Conservation (phyloP, 2,113 vertebrate genomes). For the Oryzias curvinotus region DNA sequence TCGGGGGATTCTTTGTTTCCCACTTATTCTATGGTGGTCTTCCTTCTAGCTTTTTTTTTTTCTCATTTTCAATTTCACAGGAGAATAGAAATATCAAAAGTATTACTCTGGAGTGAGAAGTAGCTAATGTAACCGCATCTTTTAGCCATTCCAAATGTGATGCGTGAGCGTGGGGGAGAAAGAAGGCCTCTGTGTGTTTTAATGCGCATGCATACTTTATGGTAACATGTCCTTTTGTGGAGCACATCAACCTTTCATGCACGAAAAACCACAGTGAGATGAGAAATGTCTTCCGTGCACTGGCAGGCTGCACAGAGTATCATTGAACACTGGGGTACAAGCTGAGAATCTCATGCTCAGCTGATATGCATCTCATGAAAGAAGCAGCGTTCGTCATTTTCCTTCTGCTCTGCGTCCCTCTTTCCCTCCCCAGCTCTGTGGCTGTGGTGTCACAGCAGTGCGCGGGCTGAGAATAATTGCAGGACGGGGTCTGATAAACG, state of each 20-base stretch:
- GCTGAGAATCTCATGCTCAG: constrained; percentile 55
- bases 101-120: constrained; percentile 26
- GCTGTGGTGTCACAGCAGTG: constrained; percentile 44
- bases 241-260: constrained; percentile 61
- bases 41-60: constrained; percentile 17
- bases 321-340: constrained; percentile 44
- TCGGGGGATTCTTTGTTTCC: constrained; percentile 47
- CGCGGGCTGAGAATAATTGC: constrained; percentile 55
- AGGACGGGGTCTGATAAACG: constrained; percentile 57
- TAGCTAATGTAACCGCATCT: constrained; percentile 33
- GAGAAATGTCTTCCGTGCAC: constrained; percentile 45
- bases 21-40: constrained; percentile 5
- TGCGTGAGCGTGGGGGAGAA: not conserved
- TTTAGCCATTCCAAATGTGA: constrained; percentile 21
- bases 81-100: constrained; percentile 22
- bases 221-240: constrained; percentile 60
- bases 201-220: constrained; percentile 34
- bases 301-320: constrained; percentile 51
- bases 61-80: constrained; percentile 36
- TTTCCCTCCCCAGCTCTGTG: constrained; percentile 5
- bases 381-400: constrained; percentile 49
- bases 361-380: constrained; percentile 57
- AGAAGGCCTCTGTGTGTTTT: constrained; percentile 24
- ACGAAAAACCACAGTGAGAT: constrained; percentile 39
- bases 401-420: not conserved